Evolutionary conservation across 1,140 invertebrate genomes (phyloP).

Genomic region (Lordiphosa mommai): DNA sequence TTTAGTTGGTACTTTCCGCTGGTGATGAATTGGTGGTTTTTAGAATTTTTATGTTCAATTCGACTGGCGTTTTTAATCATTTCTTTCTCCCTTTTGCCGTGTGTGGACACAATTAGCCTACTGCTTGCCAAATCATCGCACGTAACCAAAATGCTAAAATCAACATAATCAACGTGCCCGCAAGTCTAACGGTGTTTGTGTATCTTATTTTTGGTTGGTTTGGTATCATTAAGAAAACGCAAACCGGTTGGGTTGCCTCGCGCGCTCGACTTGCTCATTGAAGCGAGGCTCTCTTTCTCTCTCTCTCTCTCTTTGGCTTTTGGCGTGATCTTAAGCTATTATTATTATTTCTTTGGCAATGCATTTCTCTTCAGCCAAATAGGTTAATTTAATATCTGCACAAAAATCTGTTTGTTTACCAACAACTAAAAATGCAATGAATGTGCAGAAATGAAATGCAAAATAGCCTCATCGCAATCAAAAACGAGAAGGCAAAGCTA

Average conservation of each 20-base stretch:
- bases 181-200: constrained; percentile 61
- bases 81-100: constrained; percentile 24
- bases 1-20: no score
- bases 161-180: constrained; percentile 55
- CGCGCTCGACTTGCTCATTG: constrained; percentile 44
- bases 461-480: constrained; percentile 6
- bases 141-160: constrained; percentile 62
- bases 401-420: constrained; percentile 17
- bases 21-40: no score
- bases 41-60: no score
- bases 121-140: constrained; percentile 58
- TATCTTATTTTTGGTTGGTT: constrained; percentile 16
- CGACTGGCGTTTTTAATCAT: not conserved
- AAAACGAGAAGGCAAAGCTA: no score
- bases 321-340: not conserved
- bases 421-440: constrained; percentile 5
- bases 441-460: constrained; percentile 8
- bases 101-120: constrained; percentile 53
- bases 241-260: constrained; percentile 43
- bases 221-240: constrained; percentile 43
- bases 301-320: not conserved
- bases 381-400: not conserved
- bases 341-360: no score
- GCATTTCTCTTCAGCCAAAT: no score
- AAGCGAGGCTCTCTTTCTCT: constrained; percentile 26